phyloP scores from a whole-genome alignment of 2,113 vertebrate species.

The Malurus melanocephalus region DNA sequence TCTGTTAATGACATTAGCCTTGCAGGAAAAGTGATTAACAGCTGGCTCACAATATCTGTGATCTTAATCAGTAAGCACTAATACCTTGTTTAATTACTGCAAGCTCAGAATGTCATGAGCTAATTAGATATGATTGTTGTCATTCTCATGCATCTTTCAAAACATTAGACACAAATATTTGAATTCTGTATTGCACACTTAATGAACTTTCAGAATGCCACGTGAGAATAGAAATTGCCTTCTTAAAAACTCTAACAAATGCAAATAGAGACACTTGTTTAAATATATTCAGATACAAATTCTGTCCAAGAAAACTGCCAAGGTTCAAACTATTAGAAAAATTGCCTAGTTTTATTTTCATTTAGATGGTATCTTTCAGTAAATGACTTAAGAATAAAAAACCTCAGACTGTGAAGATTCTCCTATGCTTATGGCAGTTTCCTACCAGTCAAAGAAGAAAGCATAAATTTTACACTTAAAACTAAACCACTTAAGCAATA shows the following conservation, averaged over 20 bases:
- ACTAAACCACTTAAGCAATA: background rate
- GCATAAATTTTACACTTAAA: background rate
- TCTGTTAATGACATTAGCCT: slow-evolving; percentile 26
- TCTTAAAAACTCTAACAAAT: background rate
- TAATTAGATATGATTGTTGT: slow-evolving; percentile 64
- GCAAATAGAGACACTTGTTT: background rate
- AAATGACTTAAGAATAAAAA: background rate
- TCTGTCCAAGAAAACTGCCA: background rate
- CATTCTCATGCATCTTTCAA: slow-evolving; percentile 29
- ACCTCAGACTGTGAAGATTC: background rate
- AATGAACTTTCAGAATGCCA: slow-evolving; percentile 8
- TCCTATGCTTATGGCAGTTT: background rate
- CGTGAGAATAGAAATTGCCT: background rate
- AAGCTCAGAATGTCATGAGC: slow-evolving; percentile 26
- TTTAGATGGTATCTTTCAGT: background rate
- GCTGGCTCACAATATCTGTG: slow-evolving; percentile 38
- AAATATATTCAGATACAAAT: background rate
- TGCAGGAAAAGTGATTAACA: slow-evolving; percentile 53
- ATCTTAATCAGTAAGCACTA: slow-evolving; percentile 53
- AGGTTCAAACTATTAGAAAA: background rate
- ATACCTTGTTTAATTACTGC: slow-evolving; percentile 58
- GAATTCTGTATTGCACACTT: background rate
- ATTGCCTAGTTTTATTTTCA: background rate
- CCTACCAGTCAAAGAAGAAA: background rate
- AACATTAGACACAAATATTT: slow-evolving; percentile 42